These are phyloP conservation scores for Tanaodytes sp. DNA, from an alignment of 2,888 invertebrate species.

Conservation along the genomic window DNA sequence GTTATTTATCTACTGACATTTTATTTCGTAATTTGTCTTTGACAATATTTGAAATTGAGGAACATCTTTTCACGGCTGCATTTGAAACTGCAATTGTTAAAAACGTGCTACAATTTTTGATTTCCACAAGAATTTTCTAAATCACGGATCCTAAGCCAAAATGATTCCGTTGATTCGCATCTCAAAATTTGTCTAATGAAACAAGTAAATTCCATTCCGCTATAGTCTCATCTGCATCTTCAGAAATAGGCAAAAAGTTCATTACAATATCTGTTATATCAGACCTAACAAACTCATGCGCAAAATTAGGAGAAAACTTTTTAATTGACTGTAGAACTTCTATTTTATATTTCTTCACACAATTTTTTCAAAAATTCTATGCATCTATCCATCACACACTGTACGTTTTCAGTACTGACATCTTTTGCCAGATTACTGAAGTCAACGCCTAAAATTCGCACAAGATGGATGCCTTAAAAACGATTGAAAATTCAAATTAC, in stretches of 20 bases:
- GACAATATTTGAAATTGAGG: conserved; percentile 46
- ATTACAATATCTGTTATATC: conserved; percentile 33
- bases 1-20: too few species aligned
- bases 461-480: conserved; percentile 58
- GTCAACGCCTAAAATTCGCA: conserved; percentile 60
- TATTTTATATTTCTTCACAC: conserved; percentile 19
- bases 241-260: conserved; percentile 26
- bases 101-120: conserved; percentile 30
- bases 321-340: conserved; percentile 15
- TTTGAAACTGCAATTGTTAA: conserved; percentile 44
- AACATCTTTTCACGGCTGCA: conserved; percentile 46
- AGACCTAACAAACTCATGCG: conserved; percentile 4
- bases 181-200: conserved; percentile 13
- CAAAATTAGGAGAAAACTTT: conserved; percentile 11
- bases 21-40: conserved; percentile 51
- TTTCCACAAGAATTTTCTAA: conserved; percentile 40
- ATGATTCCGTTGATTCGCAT: not conserved
- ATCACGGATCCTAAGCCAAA: conserved; percentile 24
- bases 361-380: conserved; percentile 12
- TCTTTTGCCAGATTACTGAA: conserved; percentile 47
- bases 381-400: conserved; percentile 23
- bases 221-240: conserved; percentile 34
- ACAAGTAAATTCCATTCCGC: conserved; percentile 39
- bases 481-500: conserved; percentile 57
- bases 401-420: conserved; percentile 1